These are phyloP conservation scores for Girardinichthys multiradiatus DNA, from an alignment of 2,113 vertebrate species.

Conservation along the genomic window DNA sequence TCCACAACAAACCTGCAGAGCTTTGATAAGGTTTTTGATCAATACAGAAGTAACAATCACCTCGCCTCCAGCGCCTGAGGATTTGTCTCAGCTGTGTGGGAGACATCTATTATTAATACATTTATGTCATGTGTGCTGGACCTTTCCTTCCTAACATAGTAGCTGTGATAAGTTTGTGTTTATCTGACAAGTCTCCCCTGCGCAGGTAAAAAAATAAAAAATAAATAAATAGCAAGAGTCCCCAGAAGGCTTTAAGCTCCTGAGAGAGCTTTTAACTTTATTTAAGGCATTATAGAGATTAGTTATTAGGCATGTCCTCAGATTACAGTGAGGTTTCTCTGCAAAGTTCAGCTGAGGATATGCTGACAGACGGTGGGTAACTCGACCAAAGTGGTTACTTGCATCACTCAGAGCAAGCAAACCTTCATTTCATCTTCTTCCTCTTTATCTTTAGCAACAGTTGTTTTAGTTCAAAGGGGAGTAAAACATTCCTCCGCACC, in stretches of 20 bases:
- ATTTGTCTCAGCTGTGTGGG: neutral
- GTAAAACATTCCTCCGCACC: neutral
- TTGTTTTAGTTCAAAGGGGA: neutral
- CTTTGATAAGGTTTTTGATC: constrained; percentile 42
- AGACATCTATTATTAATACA: neutral
- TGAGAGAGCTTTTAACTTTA: constrained; percentile 35
- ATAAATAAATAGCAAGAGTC: constrained; percentile 1
- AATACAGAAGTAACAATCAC: constrained; percentile 12
- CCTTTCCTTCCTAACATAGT: neutral
- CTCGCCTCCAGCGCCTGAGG: neutral
- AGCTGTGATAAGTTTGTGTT: constrained; percentile 3
- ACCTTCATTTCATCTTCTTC: constrained; percentile 13
- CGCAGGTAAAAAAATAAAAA: constrained; percentile 17
- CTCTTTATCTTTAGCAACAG: neutral
- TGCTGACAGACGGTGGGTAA: neutral
- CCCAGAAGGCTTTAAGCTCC: neutral
- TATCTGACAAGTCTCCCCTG: constrained; percentile 12
- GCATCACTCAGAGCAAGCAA: constrained; percentile 1
- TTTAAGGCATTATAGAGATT: constrained; percentile 43
- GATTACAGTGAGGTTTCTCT: constrained; percentile 14
- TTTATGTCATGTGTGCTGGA: constrained; percentile 14
- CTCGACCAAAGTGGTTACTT: neutral
- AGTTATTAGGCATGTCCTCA: constrained; percentile 18
- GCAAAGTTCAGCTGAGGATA: constrained; percentile 8
- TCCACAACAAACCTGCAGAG: constrained; percentile 2